Evolutionary conservation across 2,113 vertebrate genomes (phyloP).

Genomic region (Indicator maculatus): DNA sequence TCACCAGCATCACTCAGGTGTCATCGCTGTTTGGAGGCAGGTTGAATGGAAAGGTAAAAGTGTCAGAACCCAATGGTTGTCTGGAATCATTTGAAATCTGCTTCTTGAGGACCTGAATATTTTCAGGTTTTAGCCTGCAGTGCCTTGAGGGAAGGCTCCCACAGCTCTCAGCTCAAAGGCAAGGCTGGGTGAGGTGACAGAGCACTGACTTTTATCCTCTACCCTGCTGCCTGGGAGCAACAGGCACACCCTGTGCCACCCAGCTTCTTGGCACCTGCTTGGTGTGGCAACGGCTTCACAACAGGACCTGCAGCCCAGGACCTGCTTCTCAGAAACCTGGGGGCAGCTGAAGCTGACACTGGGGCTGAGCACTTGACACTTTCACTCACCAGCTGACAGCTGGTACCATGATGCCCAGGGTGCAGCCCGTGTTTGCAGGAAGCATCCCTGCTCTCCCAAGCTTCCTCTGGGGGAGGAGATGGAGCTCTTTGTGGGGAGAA

Average conservation of each 20-base stretch:
- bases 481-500: background rate
- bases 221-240: accelerated
- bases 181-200: too few species aligned
- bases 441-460: accelerated
- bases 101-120: background rate
- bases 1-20: accelerated
- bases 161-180: background rate
- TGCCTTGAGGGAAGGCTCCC: accelerated
- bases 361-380: background rate
- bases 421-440: accelerated
- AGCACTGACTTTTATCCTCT: background rate
- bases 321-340: background rate
- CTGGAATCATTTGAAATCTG: background rate
- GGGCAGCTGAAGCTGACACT: background rate
- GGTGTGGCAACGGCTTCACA: accelerated
- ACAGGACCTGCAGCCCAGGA: too few species aligned
- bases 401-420: accelerated
- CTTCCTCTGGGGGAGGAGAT: background rate
- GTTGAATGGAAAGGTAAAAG: background rate
- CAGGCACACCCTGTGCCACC: accelerated
- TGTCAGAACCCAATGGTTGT: too few species aligned
- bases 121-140: background rate
- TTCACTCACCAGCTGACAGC: accelerated
- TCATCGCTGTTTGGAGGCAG: background rate
- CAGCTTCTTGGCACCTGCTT: background rate